These are phyloP conservation scores for Nymphicus hollandicus DNA, from an alignment of 2,113 vertebrate species.

Conservation along the genomic window DNA sequence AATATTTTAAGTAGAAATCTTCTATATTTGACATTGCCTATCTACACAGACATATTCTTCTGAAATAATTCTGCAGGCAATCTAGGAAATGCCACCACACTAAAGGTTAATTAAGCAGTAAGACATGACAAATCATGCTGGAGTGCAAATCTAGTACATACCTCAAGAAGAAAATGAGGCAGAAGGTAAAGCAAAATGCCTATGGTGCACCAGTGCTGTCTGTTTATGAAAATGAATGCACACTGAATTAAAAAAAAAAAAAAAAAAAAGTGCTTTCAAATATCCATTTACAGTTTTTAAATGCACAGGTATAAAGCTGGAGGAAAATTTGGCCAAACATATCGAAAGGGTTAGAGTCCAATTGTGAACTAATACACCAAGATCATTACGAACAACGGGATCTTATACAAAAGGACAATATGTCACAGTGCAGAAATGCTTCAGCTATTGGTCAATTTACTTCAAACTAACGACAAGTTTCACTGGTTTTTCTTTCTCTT, in stretches of 20 bases:
- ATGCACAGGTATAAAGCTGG: neutral
- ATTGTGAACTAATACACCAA: neutral
- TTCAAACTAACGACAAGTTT: neutral
- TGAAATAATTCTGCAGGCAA: constrained; percentile 32
- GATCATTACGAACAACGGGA: neutral
- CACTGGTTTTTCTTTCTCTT: neutral
- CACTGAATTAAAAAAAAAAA: neutral
- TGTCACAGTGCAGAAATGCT: neutral
- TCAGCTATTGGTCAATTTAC: neutral
- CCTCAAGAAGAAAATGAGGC: neutral
- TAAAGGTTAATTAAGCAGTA: constrained; percentile 62
- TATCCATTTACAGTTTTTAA: neutral
- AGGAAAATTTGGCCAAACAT: neutral
- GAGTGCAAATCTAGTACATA: neutral
- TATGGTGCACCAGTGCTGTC: neutral
- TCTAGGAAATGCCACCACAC: constrained; percentile 38
- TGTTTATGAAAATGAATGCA: neutral
- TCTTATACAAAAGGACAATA: neutral
- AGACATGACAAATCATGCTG: constrained; percentile 45
- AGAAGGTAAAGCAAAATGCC: constrained; percentile 1
- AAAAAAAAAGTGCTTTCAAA: neutral
- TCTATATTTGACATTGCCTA: constrained; percentile 45
- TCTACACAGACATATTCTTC: constrained; percentile 44
- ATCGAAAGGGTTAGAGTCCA: neutral
- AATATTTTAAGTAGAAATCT: constrained; percentile 35